phyloP scores from a whole-genome alignment of 2,797 vertebrate species.

The Cottoperca gobio region DNA sequence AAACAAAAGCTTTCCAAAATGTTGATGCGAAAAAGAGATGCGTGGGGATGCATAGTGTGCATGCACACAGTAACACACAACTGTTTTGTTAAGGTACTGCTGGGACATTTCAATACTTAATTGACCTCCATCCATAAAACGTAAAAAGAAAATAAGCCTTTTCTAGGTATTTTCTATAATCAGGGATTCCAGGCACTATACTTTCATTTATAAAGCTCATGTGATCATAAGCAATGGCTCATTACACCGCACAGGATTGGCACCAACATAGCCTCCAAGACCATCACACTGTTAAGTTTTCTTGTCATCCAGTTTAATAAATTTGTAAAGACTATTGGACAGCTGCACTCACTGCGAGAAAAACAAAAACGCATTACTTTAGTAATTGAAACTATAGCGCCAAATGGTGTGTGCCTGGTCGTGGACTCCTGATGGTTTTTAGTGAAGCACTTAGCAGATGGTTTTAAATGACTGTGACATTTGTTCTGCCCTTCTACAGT shows the following conservation, averaged over 20 bases:
- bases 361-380: constrained; percentile 73
- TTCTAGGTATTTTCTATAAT: constrained; percentile 7
- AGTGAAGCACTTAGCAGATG: constrained; percentile 85
- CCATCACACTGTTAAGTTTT: constrained; percentile 37
- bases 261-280: constrained; percentile 31
- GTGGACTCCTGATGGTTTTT: constrained; percentile 75
- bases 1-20: constrained; percentile 42
- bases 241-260: constrained; percentile 33
- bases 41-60: constrained; percentile 1
- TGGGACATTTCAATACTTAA: background rate
- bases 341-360: constrained; percentile 69
- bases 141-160: no score
- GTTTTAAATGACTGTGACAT: constrained; percentile 80
- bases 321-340: no score
- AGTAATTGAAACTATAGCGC: constrained; percentile 71
- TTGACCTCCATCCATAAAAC: background rate
- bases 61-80: background rate
- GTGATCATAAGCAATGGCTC: constrained; percentile 29
- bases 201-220: constrained; percentile 1
- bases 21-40: constrained; percentile 30
- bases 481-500: constrained; percentile 63
- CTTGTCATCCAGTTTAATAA: constrained; percentile 66
- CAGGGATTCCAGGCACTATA: background rate
- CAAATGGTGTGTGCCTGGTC: constrained; percentile 77
- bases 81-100: background rate